Evolutionary conservation across 2,888 invertebrate genomes (phyloP), one percentile per base, ranked within the genome.

Genomic region (Kryphioiulus occultus): DNA sequence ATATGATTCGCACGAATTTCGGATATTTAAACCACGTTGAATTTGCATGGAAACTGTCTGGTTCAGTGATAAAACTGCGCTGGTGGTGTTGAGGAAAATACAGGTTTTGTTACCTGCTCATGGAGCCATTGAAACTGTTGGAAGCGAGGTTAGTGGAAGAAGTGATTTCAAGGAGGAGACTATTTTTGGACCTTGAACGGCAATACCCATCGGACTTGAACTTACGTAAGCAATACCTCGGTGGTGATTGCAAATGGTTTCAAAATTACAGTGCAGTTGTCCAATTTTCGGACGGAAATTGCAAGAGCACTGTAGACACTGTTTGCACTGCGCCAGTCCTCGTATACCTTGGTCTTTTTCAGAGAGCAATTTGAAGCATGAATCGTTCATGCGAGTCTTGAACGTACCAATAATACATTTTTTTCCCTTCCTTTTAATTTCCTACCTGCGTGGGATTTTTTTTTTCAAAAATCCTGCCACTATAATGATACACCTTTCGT

Each of bases 191-290:
- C 26, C 26, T 78, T 78, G 15, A 30, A 30, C 30, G 22, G 22
- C 78, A 78, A 78, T 78, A 30, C 78, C 78, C 78, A 78, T 78
- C 30, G 78, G 78, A 26, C 22, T 68, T 68, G 68, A 78, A 78
- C 30, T 30, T 78, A 30, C 78, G 78, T 78, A 78, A 78, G 78
- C 78, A 78, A 78, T 78, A 30, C 78, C 78, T 78, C 78, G 12
- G 30, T 30, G 15, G 78, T 30, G 78, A 78, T 78, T 78, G 78
- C 30, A 78, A 78, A 78, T 30, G 78, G 30, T 78, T 78, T 78
- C 26, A 30, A 78, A 78, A 78, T 78, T 78, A 30, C 30, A 78
- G 78, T 30, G 26, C 78, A 15, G 30, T 26, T 30, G 30, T 78
- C 78, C 15, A 78, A 78, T 78, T 78, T 78, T 78, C 78, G 1